Base-by-base conservation (phyloP, 30 jellyfish, hydroid and myxozoan genomes). In the Aurelia sp. region DNA sequence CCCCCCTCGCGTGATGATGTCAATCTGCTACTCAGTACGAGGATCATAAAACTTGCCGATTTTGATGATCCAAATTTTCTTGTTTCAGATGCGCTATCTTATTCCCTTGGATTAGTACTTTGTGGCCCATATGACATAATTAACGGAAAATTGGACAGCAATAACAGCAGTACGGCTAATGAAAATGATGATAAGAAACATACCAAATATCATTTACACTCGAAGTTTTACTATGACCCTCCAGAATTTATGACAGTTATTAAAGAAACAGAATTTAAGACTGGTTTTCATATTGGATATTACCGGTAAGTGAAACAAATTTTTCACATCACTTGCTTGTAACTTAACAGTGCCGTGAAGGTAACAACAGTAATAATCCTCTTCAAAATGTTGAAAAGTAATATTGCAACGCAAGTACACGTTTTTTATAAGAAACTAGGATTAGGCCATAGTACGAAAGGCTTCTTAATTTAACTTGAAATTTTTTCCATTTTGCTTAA, bases 191-290 rank as follows among this genome's bases (percentile, higher is more conserved):
- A 74, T 35, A 48, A 80, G 4, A 82, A 27, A 20, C 37, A 47
- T 11, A 35, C 68, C 21, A 21, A n/a, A 20, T 53, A 23, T 44
- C 87, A 92, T 50, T 33, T 92, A 67, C 96, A 92, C 55, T 93
- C 96, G 18, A 52, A 96, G 40, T 80, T 50, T 62, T 92, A 15
- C 82, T 86, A 59, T 73, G 98, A 92, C 78, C 92, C 92, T 2
- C 98, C 98, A 4, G 98, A 92, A 64, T 71, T 92, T 40, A 92
- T 73, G 81, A 92, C 98, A 11, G 74, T 86, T 17, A 12, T 92
- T 30, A 48, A 73, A 30, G 84, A 91, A 16, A 57, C 83, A 4
- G 35, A 65, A 48, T 33, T 51, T 71, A 23, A 69, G 16, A 73
- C 78, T 41, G 96, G 94, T 3, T 81, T 78, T 40, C 98, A 91